These are phyloP conservation scores for Myotis vivesi DNA, from an alignment of 2,797 vertebrate genomes.

Conservation along the genomic window DNA sequence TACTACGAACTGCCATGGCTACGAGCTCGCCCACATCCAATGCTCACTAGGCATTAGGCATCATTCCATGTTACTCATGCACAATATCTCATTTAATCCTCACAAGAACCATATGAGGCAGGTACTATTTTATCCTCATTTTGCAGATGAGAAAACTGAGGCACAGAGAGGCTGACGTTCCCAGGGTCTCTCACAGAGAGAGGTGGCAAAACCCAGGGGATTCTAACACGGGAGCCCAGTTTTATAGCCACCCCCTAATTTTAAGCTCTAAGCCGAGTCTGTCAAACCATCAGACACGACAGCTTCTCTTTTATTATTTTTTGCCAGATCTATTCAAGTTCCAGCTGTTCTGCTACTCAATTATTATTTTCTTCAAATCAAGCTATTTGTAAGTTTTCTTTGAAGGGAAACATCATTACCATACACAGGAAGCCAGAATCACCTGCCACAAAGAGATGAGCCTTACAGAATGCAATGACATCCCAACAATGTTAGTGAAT, in stretches of 20 bases:
- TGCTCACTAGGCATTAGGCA: background rate
- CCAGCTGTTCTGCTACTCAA: background rate
- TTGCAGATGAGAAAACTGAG: background rate
- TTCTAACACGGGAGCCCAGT: background rate
- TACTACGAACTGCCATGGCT: background rate
- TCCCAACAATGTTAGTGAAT: background rate
- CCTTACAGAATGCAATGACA: background rate
- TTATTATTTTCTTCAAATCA: background rate
- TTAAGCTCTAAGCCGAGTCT: background rate
- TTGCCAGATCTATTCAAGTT: background rate
- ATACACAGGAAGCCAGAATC: background rate
- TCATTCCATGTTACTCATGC: background rate
- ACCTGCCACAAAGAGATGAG: background rate
- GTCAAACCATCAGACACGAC: background rate
- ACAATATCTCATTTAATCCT: background rate
- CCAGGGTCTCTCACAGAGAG: background rate
- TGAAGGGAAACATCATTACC: background rate
- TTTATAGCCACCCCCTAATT: background rate
- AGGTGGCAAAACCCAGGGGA: too few relatives aligned
- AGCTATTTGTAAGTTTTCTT: background rate
- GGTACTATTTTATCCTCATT: background rate
- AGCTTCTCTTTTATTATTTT: background rate
- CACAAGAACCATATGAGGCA: background rate
- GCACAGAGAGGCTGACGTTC: background rate
- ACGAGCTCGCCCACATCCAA: background rate